Base-by-base conservation (phyloP, 2,113 vertebrate genomes). In the Odontophorus gujanensis region DNA sequence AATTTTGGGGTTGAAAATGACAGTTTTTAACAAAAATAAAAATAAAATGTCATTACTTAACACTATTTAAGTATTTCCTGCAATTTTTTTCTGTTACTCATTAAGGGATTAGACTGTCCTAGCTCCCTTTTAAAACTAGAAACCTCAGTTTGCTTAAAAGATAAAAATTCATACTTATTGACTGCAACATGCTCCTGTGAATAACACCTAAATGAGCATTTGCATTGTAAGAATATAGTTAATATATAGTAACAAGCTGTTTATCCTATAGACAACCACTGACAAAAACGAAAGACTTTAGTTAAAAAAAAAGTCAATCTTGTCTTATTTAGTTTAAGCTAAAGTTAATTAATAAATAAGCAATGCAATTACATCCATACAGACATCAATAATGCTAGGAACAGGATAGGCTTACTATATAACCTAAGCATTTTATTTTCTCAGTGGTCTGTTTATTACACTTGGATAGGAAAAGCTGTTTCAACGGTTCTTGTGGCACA, bases 1-100 rank as follows among this genome's bases (percentile, higher is more conserved):
- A 26, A 81, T 48, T 6, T 50, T 59, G 86, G 34, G 6, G n/a
- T 74, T 32, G 36, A 45, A 13, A 81, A 75, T 47, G 16, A 6
- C 4, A 43, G 42, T 84, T 6, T 17, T 11, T 43, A 40, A 40
- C 40, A 40, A 84, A 91, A 24, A 73, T 34, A 16, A 2, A 51
- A 87, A 66, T 9, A 43, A 48, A 62, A 18, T 2, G 3, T 8
- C 34, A 57, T 55, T 57, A 58, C 4, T 85, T 79, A 40, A 57
- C 1, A 3, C 71, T 58, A 59, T 67, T 53, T 17, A 72, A 30
- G 30, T 0, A 21, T 28, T 81, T 73, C 10, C 17, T 48, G 34
- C 18, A 22, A 3, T 3, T 24, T 58, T 58, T 69, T 75, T 10
- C 3, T 75, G 34, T 20, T 13, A 45, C 2, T 0, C 0, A 2